A percentile compares a stretch with the other conserved stretches of the same genome.
These are phyloP conservation scores for Hydrotaea diabolus DNA, from an alignment of 2,888 invertebrate species.

Conservation along the genomic window DNA sequence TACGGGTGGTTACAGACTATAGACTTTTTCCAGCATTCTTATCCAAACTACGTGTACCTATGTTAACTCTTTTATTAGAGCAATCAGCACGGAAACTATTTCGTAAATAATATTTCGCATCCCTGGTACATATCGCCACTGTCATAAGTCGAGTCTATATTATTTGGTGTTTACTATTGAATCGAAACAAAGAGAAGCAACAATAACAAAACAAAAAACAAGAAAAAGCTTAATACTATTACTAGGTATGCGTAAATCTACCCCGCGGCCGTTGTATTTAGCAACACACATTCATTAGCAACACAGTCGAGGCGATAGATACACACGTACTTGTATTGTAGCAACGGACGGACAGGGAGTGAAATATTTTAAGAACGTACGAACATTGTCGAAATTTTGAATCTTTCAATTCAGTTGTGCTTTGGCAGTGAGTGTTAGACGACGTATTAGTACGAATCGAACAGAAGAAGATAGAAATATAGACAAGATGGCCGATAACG, in stretches of 20 bases:
- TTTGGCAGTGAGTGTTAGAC: constrained; percentile 56
- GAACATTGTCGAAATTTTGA: constrained; percentile 51
- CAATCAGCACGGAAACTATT: too few species aligned
- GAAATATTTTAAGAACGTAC: constrained; percentile 45
- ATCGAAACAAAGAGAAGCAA: not conserved
- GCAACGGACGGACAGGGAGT: not conserved
- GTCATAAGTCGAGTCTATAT: not conserved
- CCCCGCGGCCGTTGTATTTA: not conserved
- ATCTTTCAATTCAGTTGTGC: constrained; percentile 59
- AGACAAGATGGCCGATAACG: constrained; percentile 67
- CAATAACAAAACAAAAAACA: not conserved
- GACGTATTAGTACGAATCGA: constrained; percentile 44
- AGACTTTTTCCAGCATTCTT: too few species aligned
- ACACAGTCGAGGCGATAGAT: constrained; percentile 44
- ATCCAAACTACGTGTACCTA: too few species aligned
- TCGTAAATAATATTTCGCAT: too few species aligned
- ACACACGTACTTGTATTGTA: not conserved
- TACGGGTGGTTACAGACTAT: too few species aligned
- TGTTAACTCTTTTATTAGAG: too few species aligned
- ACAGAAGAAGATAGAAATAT: not conserved
- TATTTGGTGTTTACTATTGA: constrained; percentile 11
- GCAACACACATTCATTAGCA: constrained; percentile 53
- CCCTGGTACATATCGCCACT: too few species aligned
- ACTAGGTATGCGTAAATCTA: not conserved
- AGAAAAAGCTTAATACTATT: constrained; percentile 25